phyloP scores from a whole-genome alignment of 2,797 vertebrate species.

The Hemibagrus guttatus region DNA sequence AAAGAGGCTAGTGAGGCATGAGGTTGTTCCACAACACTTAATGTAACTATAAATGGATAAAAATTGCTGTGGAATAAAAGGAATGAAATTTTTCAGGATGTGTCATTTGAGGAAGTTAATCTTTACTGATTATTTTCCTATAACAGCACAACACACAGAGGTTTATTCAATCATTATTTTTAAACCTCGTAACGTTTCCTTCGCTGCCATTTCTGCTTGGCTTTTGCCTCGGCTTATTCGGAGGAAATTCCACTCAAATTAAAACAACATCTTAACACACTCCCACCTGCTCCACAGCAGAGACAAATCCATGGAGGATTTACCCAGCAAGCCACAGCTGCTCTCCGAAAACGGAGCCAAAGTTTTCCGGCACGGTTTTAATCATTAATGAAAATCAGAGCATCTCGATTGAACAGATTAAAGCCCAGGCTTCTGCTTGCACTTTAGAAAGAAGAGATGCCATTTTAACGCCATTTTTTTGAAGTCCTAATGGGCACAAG shows the following conservation, averaged over 20 bases:
- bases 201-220: background rate
- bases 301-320: constrained; percentile 58
- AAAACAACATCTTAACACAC: constrained; percentile 16
- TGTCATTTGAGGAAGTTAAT: background rate
- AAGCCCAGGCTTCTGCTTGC: constrained; percentile 63
- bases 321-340: constrained; percentile 75
- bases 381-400: constrained; percentile 79
- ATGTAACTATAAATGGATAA: background rate
- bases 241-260: constrained; percentile 36
- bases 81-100: background rate
- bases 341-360: constrained; percentile 68
- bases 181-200: background rate
- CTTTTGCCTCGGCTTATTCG: constrained; percentile 17
- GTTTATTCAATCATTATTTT: background rate
- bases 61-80: background rate
- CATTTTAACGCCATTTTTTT: constrained; percentile 50
- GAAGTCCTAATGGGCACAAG: constrained; percentile 53
- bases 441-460: constrained; percentile 30
- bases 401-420: constrained; percentile 75
- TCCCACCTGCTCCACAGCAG: constrained; percentile 37
- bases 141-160: background rate
- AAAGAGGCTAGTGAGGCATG: background rate
- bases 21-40: background rate
- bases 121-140: background rate
- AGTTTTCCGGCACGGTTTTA: constrained; percentile 76